A percentile compares a stretch with the other conserved stretches of the same genome.
Conservation (phyloP, 2,797 vertebrate species). For the Acomys russatus region DNA sequence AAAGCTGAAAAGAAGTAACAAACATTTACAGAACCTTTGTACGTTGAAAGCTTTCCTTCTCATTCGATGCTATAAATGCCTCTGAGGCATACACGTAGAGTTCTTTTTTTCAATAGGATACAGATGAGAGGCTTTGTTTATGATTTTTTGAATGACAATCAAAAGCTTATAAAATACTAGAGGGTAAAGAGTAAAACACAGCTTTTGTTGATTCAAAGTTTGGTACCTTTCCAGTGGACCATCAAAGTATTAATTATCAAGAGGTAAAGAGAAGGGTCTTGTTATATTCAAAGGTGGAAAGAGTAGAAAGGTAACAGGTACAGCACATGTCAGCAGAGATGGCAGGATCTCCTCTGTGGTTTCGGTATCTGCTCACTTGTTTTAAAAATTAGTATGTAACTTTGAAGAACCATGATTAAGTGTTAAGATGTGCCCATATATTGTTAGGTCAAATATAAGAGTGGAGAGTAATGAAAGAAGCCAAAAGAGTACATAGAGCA, state of each 20-base stretch:
- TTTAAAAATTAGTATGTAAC: background rate
- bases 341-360: background rate
- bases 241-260: background rate
- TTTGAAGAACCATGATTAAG: background rate
- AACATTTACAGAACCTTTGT: background rate
- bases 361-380: background rate
- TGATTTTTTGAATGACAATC: background rate
- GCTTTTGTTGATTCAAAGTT: background rate
- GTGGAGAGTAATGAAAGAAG: background rate
- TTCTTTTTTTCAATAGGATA: background rate
- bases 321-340: background rate
- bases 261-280: background rate
- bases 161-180: background rate
- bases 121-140: background rate
- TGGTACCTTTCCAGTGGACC: background rate
- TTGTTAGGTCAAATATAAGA: background rate
- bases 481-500: background rate
- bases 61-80: background rate
- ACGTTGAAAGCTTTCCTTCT: background rate
- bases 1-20: slow-evolving; percentile 25
- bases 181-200: background rate
- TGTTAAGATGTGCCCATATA: background rate
- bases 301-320: background rate
- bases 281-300: background rate
- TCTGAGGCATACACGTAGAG: accelerated